These are phyloP conservation scores for Dendroctonus ponderosae DNA, from an alignment of 1,140 invertebrate genomes.

Conservation along the genomic window DNA sequence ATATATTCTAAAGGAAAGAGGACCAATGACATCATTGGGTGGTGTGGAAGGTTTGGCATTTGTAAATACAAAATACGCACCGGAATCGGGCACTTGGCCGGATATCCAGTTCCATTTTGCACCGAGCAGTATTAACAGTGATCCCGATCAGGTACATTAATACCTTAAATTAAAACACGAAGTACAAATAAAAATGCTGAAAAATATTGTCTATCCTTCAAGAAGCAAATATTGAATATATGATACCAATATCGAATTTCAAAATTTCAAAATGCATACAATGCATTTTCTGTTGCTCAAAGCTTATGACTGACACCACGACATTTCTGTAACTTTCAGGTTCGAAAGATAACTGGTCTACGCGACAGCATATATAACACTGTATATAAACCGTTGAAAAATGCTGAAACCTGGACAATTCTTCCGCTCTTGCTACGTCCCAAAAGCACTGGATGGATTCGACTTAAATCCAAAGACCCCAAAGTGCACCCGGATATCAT, in stretches of 20 bases:
- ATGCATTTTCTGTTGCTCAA: neutral
- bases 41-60: constrained; percentile 82
- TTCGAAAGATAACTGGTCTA: constrained; percentile 68
- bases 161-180: constrained; percentile 31
- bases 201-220: too few species aligned
- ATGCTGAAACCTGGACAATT: constrained; percentile 81
- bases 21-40: constrained; percentile 73
- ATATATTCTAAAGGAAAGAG: constrained; percentile 75
- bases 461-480: constrained; percentile 76
- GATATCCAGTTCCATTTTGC: constrained; percentile 87
- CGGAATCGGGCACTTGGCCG: constrained; percentile 70
- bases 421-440: constrained; percentile 77
- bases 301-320: neutral
- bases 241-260: too few species aligned
- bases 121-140: constrained; percentile 77
- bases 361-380: constrained; percentile 79
- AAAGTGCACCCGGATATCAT: constrained; percentile 81
- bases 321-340: constrained; percentile 19
- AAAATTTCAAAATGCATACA: neutral
- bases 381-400: constrained; percentile 76
- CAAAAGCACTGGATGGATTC: constrained; percentile 77
- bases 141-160: constrained; percentile 65
- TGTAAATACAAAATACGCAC: constrained; percentile 80
- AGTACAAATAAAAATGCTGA: constrained; percentile 55
- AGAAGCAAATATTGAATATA: too few species aligned